A percentile compares a stretch with the other conserved stretches of the same genome.
Conservation (phyloP, 2,113 vertebrate species). For the Onychostoma macrolepis region DNA sequence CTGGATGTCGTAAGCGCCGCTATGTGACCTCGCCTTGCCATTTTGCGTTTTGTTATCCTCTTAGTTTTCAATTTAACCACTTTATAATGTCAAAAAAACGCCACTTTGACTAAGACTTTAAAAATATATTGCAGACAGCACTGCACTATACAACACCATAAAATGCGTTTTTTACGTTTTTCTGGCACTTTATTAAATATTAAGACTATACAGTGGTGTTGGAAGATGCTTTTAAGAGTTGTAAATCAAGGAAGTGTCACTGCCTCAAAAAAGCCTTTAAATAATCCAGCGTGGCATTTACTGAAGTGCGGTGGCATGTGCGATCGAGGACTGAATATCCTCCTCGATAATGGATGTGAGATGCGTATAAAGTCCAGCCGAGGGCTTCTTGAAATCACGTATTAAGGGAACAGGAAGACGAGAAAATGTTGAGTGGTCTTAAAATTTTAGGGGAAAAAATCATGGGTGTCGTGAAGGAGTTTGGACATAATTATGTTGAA, state of each 20-base stretch:
- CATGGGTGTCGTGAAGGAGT: background rate
- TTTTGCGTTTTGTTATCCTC: background rate
- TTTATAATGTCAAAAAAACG: background rate
- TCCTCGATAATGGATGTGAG: conserved; percentile 6
- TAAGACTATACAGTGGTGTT: conserved; percentile 58
- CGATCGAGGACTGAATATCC: background rate
- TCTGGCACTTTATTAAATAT: conserved; percentile 64
- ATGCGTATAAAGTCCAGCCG: background rate
- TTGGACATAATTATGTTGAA: background rate
- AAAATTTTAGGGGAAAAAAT: background rate
- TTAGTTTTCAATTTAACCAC: conserved; percentile 51
- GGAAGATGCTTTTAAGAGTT: conserved; percentile 58
- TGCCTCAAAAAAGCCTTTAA: conserved; percentile 21
- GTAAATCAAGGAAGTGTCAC: conserved; percentile 67
- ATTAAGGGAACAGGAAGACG: background rate
- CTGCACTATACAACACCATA: background rate
- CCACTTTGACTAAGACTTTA: background rate
- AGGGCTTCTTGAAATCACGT: background rate
- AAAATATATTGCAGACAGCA: background rate
- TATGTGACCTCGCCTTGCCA: background rate
- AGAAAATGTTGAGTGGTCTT: background rate
- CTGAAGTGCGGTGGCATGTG: conserved; percentile 27
- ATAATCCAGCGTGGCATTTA: conserved; percentile 59
- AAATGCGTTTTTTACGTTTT: conserved; percentile 32
- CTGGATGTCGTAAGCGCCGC: background rate